Evolutionary conservation across 2,113 vertebrate genomes (phyloP), one percentile per base, ranked within the genome.

Genomic region (Lophius piscatorius): DNA sequence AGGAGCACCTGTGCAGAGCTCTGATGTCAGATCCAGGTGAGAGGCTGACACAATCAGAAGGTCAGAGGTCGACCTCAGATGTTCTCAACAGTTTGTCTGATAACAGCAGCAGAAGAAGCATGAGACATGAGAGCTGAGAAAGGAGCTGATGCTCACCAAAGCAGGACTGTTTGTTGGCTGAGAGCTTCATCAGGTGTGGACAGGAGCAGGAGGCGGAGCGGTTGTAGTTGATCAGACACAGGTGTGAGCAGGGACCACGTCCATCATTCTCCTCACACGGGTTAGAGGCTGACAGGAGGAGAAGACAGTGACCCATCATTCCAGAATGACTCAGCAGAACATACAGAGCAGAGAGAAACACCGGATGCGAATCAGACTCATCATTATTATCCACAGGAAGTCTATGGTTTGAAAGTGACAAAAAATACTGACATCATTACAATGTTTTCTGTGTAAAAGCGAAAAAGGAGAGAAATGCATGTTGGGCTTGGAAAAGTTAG

Each of bases 141-240:
- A 41, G 28, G 16, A 21, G 33, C 24, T 63, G 5, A 71, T 39
- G 74, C 91, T 93, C 90, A 99, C 97, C 94, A 5, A 93, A 94
- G 78, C 97, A 99, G 1, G 94, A 96, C 61, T 90, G 96, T 77
- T 92, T 94, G 91, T 98, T 92, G 11, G 87, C 24, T 7, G 95
- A 91, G 16, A 99, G 89, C 84, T 98, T 98, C 96, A 96, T 98
- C 49, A 99, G 91, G 78, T 99, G 96, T 1, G 97, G 96, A 48
- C 97, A 99, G 1, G 93, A 92, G 78, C 97, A 99, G 6, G 95
- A 94, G 0, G 94, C 94, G 0, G 91, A 95, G 70, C 91, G 90
- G 72, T 98, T 96, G 80, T 96, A 94, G 90, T 75, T 93, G 89
- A 99, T 96, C 84, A 99, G 94, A 61, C 97, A 99, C 92, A 99